phyloP scores from a whole-genome alignment of 2,797 vertebrate genomes.

The Benthosema pterotum region DNA sequence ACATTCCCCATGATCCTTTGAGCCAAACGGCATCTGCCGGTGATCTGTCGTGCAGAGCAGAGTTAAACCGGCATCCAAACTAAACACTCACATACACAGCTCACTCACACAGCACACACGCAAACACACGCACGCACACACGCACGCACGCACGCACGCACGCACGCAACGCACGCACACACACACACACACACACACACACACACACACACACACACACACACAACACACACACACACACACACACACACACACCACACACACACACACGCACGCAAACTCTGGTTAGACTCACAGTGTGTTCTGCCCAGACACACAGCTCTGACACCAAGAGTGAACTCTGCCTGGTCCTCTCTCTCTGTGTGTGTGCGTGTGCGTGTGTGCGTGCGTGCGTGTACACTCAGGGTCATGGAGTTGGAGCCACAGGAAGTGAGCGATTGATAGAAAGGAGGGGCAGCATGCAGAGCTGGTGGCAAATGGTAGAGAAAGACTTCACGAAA shows the following conservation, averaged over 20 bases:
- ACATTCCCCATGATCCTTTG: slow-evolving; percentile 51
- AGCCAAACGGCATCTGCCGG: slow-evolving; percentile 45
- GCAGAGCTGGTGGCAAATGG: too few species aligned
- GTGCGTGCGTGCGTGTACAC: neutral
- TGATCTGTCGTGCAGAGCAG: neutral
- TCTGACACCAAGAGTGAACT: slow-evolving; percentile 59
- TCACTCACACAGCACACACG: too few species aligned
- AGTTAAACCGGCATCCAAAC: slow-evolving; percentile 4
- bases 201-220: slow-evolving; percentile 20
- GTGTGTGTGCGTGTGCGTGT: neutral
- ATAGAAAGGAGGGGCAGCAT: neutral
- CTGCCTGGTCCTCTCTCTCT: slow-evolving; percentile 10
- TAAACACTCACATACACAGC: too few species aligned
- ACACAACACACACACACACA: slow-evolving; percentile 14
- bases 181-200: slow-evolving; percentile 20
- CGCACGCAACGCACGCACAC: too few species aligned
- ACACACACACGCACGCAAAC: slow-evolving; percentile 19
- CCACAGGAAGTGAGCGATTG: slow-evolving; percentile 13
- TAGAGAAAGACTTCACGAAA: too few species aligned
- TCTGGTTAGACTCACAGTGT: slow-evolving; percentile 53
- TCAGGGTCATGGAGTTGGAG: slow-evolving; percentile 27
- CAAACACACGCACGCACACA: slow-evolving; percentile 15
- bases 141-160: slow-evolving; percentile 7
- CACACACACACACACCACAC: slow-evolving; percentile 16
- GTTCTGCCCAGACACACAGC: slow-evolving; percentile 76